Evolutionary conservation across 2,797 vertebrate species (phyloP), one percentile per base, ranked within the genome.

Genomic region (Argentina silus): DNA sequence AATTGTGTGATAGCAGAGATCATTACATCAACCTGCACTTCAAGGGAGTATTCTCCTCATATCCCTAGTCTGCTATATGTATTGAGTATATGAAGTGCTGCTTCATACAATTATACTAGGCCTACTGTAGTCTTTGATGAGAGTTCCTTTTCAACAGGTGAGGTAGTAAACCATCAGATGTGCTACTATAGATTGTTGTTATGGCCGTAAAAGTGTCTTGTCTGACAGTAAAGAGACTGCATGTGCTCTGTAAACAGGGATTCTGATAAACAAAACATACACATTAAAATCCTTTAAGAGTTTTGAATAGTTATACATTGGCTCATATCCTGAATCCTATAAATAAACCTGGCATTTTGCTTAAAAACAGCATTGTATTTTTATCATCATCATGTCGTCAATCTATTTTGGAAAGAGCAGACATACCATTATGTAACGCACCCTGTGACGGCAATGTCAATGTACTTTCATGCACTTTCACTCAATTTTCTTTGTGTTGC

Each of bases 81-180:
- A 36, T 36, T 66, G n/a, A n/a, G 67, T 79, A 66, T 60, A 70
- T 78, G 70, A 74, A 3, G 59, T 73, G 69, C 42, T 80, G 83
- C 83, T 88, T 85, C 79, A 86, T 77, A 17, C 74, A 78, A 78
- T 19, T 21, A 43, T 19, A n/a, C 11, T 68, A 68, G 67, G 68
- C 67, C 15, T n/a, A n/a, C n/a, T n/a, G n/a, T 63, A 72, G 73
- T 23, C 11, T 75, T 67, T 66, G 69, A 83, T 81, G 81, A 77
- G 17, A 19, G 48, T 81, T 68, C 45, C 19, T 79, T 78, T 79
- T 56, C 63, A 27, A 67, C 19, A 72, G 73, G 78, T 76, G 90
- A 92, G 90, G 90, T 90, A 91, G 91, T 83, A 19, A 23, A 80
- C 78, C 72, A 69, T 77, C 80, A 71, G 55, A 85, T 83, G 75